phyloP scores from a whole-genome alignment of 2,888 invertebrate genomes.

The Athetis lepigone region DNA sequence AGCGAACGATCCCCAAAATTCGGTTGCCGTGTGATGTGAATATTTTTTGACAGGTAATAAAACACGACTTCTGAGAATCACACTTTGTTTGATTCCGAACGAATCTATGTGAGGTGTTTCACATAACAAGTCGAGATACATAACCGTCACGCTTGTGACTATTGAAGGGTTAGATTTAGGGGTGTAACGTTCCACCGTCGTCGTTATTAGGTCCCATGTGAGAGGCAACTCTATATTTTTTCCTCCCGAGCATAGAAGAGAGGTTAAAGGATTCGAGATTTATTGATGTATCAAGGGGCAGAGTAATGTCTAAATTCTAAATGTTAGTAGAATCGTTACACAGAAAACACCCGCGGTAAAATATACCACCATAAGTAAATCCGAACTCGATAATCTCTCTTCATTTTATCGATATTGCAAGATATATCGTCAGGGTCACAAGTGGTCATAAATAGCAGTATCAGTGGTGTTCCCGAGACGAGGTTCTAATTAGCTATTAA shows the following conservation, averaged over 20 bases:
- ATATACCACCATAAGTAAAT: background rate
- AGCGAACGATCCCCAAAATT: conserved; percentile 2
- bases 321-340: conserved; percentile 13
- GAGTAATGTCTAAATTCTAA: conserved; percentile 22
- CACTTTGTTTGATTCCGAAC: conserved; percentile 28
- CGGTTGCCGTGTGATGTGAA: background rate
- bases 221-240: conserved; percentile 31
- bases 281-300: conserved; percentile 31
- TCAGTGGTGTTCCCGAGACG: conserved; percentile 4
- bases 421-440: background rate
- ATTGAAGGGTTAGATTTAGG: conserved; percentile 44
- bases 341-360: conserved; percentile 1
- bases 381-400: background rate
- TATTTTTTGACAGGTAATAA: conserved; percentile 19
- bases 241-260: conserved; percentile 8
- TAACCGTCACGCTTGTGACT: conserved; percentile 42
- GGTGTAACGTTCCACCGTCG: conserved; percentile 34
- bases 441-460: conserved; percentile 4
- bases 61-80: conserved; percentile 12
- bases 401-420: background rate
- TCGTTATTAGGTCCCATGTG: conserved; percentile 47
- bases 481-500: conserved; percentile 28
- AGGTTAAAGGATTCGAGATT: conserved; percentile 22
- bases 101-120: conserved; percentile 31
- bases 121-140: conserved; percentile 34